A percentile compares a stretch with the other conserved stretches of the same genome.
These are phyloP conservation scores for Stylophora pistillata DNA, from an alignment of 64 coral and sea anemone genomes.

Conservation along the genomic window DNA sequence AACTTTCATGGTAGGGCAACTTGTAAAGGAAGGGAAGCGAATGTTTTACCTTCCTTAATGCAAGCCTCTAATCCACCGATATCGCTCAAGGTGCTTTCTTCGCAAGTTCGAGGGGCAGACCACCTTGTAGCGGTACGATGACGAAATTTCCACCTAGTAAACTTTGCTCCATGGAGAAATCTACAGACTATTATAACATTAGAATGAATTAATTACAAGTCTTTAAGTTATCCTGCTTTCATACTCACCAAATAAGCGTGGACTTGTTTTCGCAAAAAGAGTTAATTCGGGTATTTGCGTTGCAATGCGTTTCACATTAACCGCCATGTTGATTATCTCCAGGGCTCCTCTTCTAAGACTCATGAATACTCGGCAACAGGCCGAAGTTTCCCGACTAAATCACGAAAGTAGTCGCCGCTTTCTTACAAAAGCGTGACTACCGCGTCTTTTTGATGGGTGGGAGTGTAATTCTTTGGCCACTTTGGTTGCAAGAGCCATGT, in stretches of 20 bases:
- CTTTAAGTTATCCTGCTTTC: neutral
- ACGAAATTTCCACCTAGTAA: neutral
- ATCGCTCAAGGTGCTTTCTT: neutral
- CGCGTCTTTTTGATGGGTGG: constrained; percentile 34
- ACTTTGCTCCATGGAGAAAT: neutral
- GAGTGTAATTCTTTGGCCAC: neutral
- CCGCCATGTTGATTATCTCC: constrained; percentile 2
- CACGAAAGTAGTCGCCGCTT: neutral
- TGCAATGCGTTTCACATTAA: neutral
- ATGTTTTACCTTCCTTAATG: constrained; percentile 20
- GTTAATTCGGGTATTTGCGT: neutral
- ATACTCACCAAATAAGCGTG: neutral
- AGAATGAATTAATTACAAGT: neutral
- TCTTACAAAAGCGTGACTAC: constrained; percentile 10
- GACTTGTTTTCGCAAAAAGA: neutral
- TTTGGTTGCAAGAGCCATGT: neutral
- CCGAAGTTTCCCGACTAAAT: neutral
- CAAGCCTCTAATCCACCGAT: neutral
- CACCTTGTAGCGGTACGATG: neutral
- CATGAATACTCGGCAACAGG: neutral
- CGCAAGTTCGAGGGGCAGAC: neutral
- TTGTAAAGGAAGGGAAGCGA: neutral
- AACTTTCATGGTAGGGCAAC: neutral
- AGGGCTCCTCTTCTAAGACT: neutral
- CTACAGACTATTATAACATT: constrained; percentile 28